A percentile compares a stretch with the other conserved stretches of the same genome.
Conservation (phyloP, 2,797 vertebrate genomes). For the Hyperoplus immaculatus region DNA sequence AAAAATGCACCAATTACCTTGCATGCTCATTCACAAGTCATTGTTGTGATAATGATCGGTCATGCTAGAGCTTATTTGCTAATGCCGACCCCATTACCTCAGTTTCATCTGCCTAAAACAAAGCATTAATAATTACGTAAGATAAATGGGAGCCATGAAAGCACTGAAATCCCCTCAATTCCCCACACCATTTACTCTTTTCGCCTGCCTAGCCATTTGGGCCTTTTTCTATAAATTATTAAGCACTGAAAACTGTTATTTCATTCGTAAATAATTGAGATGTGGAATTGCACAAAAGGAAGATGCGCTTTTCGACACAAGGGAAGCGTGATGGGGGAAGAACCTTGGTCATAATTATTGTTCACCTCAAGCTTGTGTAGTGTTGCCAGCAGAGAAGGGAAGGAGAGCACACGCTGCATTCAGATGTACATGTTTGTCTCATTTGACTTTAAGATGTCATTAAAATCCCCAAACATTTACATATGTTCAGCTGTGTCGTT, state of each 20-base stretch:
- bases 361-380: conserved; percentile 47
- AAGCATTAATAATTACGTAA: conserved; percentile 84
- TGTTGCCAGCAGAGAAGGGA: conserved; percentile 29
- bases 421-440: conserved; percentile 48
- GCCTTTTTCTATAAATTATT: conserved; percentile 88
- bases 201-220: conserved; percentile 78
- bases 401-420: conserved; percentile 56
- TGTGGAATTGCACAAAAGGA: conserved; percentile 72
- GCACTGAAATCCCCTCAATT: conserved; percentile 77
- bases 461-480: conserved; percentile 37
- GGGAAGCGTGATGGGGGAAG: conserved; percentile 45
- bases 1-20: conserved; percentile 2
- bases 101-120: conserved; percentile 67
- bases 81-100: conserved; percentile 33
- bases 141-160: conserved; percentile 85
- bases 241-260: conserved; percentile 87
- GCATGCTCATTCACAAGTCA: conserved; percentile 28
- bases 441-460: conserved; percentile 68
- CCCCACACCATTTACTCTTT: conserved; percentile 83
- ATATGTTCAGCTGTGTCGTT: conserved; percentile 30
- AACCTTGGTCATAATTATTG: conserved; percentile 66
- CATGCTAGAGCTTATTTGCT: conserved; percentile 35
- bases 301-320: conserved; percentile 63
- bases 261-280: conserved; percentile 90
- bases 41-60: conserved; percentile 45